Evolutionary conservation across 2,888 invertebrate species (phyloP), one percentile per base, ranked within the genome.

Genomic region (Enchytraeus crypticus): DNA sequence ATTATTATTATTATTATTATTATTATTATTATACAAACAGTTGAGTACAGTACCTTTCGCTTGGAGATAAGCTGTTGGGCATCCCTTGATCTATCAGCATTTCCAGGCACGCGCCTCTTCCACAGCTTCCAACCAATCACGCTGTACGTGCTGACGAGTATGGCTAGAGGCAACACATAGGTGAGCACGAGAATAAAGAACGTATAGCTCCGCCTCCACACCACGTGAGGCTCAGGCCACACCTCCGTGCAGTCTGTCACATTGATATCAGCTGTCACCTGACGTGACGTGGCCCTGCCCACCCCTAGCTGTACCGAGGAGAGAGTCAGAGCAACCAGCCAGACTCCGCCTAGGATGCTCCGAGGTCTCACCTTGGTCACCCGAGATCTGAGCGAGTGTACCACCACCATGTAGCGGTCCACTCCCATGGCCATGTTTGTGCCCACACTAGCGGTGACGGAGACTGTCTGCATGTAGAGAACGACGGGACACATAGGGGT

Each of bases 401-500:
- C 66, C 11, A 76, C 73, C 11, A 73, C 74, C 68, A 71, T 70
- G 57, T 73, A 72, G 11, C 82, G 74, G 71, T 82, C 82, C 34
- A 81, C 72, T 34, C 81, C 81, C 29, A 82, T 81, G 33, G 80
- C 81, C 64, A 79, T 79, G 55, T 81, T 78, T 18, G 82, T 81
- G 66, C 77, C 79, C 26, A 82, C 79, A 62, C 79, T 79, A n/a
- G 74, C 76, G 1, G 75, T 73, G 30, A 81, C 82, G n/a, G 78
- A 80, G 64, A 77, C 76, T 62, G 78, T 79, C 70, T 79, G 83
- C 74, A 77, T 79, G 72, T 76, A 82, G 66, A 77, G 78, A 55
- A 81, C 82, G 5, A 82, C 69, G 0, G 81, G 79, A 68, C 82
- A 83, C 74, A 82, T 79, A 47, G 75, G 73, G 2, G 75, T 76